Base-by-base conservation (phyloP, 2,113 vertebrate genomes). In the Vidua macroura region DNA sequence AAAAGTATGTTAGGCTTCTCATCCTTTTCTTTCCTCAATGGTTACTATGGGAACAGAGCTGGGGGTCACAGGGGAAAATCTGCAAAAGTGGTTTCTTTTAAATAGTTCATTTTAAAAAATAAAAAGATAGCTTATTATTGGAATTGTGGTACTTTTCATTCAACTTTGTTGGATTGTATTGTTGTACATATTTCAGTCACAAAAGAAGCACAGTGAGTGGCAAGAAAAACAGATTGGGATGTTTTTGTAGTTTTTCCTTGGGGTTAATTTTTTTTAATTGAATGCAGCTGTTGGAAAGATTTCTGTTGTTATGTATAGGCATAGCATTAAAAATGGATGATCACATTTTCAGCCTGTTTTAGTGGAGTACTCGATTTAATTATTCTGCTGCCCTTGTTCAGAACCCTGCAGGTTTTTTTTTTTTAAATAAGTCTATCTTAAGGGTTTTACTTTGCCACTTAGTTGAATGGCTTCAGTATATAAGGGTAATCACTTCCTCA, bases 221-320 rank as follows among this genome's bases (percentile, higher is more conserved):
- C 81, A 94, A 96, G 84, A 95, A 95, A 96, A 96, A 92, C 91
- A 97, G 94, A 93, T 95, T 92, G 81, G 41, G 60, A 86, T 92
- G 59, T 93, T 95, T 91, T 91, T 97, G 86, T 95, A 75, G 18
- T 89, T 94, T 95, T 97, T 95, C 92, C 96, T 88, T 84, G 70
- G 93, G 93, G 94, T 97, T 97, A 97, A 97, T 97, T 97, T 95
- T 96, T 97, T 97, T 97, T 97, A 97, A 97, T 97, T 97, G 95
- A 97, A 95, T 95, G 81, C 82, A 97, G 95, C 96, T 97, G 95
- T 91, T 97, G 83, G 91, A 93, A 84, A 68, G 72, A 91, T 95
- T 97, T 96, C 88, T 95, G 70, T 92, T 96, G 69, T 83, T 97
- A 93, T 44, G 5, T 96, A 92, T 92, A 93, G 64, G 44, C 3